Evolutionary conservation across 2,888 invertebrate species (phyloP).

Genomic region (Andrena hattorfiana): DNA sequence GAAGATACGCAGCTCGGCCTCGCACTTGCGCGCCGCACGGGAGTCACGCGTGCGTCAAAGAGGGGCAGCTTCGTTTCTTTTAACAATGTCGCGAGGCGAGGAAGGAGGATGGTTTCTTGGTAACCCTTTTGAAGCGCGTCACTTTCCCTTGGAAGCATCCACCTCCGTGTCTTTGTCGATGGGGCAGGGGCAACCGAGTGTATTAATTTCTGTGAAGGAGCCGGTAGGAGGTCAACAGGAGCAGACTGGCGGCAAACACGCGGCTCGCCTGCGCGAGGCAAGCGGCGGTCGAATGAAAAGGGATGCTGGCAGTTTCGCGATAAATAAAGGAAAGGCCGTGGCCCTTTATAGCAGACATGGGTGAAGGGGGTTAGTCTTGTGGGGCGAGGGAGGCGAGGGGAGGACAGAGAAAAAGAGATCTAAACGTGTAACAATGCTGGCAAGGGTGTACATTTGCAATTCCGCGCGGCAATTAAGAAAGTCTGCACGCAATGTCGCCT

Average conservation of each 20-base stretch:
- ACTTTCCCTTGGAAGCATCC: background rate
- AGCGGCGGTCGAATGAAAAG: background rate
- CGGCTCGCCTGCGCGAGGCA: background rate
- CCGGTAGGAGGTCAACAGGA: background rate
- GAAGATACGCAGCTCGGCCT: too few relatives aligned
- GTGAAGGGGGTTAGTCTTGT: too few relatives aligned
- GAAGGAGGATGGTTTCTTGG: background rate
- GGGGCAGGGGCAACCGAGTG: background rate
- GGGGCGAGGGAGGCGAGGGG: background rate
- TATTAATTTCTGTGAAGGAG: constrained; percentile 27
- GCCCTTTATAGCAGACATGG: background rate
- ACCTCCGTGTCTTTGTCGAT: background rate
- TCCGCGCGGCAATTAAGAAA: constrained; percentile 75
- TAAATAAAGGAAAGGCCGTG: constrained; percentile 10
- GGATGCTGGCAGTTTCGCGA: constrained; percentile 17
- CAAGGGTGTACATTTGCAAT: constrained; percentile 69
- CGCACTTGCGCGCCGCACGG: background rate
- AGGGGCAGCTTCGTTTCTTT: background rate
- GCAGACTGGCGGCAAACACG: background rate
- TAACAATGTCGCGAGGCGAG: background rate
- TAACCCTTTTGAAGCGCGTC: background rate
- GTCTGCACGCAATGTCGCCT: constrained; percentile 76
- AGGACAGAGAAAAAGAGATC: background rate
- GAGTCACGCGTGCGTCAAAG: background rate
- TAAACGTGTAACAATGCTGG: constrained; percentile 28